A percentile compares a stretch with the other conserved stretches of the same genome.
phyloP scores from a whole-genome alignment of 2,888 invertebrate species.

The Incurvaria masculella region DNA sequence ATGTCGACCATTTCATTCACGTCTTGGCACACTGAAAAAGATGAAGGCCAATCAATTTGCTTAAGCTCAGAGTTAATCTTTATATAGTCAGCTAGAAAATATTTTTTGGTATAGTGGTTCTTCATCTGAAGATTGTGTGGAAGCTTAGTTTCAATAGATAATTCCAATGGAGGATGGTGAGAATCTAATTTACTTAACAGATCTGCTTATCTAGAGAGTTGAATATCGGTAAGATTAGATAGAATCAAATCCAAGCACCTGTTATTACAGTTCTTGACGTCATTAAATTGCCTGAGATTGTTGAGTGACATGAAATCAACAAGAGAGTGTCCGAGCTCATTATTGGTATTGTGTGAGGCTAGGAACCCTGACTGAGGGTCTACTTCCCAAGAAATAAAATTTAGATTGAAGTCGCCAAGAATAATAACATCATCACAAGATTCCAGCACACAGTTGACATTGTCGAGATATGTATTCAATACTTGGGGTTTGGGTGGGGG shows the following conservation, averaged over 20 bases:
- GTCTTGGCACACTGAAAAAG: no score
- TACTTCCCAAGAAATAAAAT: slow-evolving; percentile 14
- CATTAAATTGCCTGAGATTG: slow-evolving; percentile 12
- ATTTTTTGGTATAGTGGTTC: no score
- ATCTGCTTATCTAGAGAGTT: slow-evolving; percentile 4
- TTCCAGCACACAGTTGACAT: slow-evolving; percentile 4
- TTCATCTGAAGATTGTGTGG: no score
- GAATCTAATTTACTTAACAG: slow-evolving; percentile 11
- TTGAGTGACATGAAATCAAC: slow-evolving; percentile 13
- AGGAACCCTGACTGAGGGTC: slow-evolving; percentile 15
- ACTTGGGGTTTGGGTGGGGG: slow-evolving; percentile 9
- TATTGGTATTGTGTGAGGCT: slow-evolving; percentile 13
- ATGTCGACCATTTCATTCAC: no score
- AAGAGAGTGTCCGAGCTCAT: slow-evolving; percentile 9
- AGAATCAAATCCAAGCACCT: slow-evolving; percentile 1
- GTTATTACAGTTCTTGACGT: slow-evolving; percentile 20
- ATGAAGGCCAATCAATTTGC: no score
- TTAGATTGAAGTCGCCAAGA: no score
- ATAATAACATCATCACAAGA: slow-evolving; percentile 9
- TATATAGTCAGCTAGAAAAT: no score
- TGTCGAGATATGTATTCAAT: slow-evolving; percentile 6
- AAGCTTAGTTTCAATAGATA: no score
- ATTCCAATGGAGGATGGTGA: slow-evolving; percentile 14
- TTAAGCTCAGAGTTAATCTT: no score
- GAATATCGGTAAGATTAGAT: not conserved